A percentile compares a stretch with the other conserved stretches of the same genome.
These are phyloP conservation scores for Lytechinus variegatus DNA, from an alignment of 35 echinoderm and acorn worm genomes.

Conservation along the genomic window DNA sequence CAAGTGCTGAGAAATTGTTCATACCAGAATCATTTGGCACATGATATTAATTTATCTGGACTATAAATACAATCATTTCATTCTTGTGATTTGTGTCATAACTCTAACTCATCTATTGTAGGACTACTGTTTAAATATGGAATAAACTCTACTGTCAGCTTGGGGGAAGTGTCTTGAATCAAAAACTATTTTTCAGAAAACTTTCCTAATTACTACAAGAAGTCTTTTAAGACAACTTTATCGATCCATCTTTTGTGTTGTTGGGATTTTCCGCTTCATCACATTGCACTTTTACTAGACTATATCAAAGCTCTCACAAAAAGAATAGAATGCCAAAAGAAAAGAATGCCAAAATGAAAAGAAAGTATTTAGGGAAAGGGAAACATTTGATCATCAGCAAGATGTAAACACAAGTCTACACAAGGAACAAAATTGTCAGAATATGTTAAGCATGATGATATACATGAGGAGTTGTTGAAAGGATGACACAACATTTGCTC, in stretches of 20 bases:
- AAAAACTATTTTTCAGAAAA: background rate
- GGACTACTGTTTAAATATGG: no score
- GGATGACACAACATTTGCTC: no score
- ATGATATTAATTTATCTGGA: no score
- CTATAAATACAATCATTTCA: no score
- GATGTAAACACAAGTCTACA: no score
- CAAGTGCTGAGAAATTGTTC: no score
- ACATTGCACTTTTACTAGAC: background rate
- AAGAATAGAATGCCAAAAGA: background rate
- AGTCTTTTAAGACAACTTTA: background rate
- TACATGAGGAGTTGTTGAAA: no score
- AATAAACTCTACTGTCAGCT: background rate
- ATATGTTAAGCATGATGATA: no score
- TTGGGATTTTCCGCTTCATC: background rate
- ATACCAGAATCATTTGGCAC: no score
- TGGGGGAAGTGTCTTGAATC: background rate
- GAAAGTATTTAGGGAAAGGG: background rate
- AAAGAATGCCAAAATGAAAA: background rate
- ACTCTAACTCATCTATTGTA: no score
- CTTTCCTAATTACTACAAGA: background rate
- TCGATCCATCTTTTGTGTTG: background rate
- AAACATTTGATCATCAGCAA: background rate
- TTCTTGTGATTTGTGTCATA: no score
- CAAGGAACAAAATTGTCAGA: no score
- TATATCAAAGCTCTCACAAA: background rate